A percentile compares a stretch with the other conserved stretches of the same genome.
phyloP scores from a whole-genome alignment of 2,797 vertebrate genomes.

The Arctocebus calabarensis region DNA sequence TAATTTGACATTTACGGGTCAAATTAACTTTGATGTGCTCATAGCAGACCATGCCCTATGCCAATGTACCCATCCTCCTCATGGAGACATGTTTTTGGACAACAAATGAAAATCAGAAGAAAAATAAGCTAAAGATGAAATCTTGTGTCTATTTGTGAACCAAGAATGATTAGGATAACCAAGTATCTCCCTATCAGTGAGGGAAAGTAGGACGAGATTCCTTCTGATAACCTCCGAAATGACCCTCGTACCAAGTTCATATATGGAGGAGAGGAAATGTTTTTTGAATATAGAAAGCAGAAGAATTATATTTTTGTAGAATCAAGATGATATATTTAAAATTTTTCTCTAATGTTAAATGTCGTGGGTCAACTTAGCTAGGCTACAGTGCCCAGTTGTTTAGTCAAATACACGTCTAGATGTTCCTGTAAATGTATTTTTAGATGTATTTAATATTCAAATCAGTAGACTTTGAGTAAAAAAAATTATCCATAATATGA shows the following conservation, averaged over 20 bases:
- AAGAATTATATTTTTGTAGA: not conserved
- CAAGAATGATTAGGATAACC: not conserved
- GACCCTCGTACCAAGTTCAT: not conserved
- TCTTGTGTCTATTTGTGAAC: accelerated
- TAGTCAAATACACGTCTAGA: not conserved
- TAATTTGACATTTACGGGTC: not conserved
- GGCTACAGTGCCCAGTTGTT: not conserved
- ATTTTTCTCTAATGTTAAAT: not conserved
- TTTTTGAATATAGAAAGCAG: not conserved
- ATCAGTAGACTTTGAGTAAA: not conserved
- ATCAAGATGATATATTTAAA: not conserved
- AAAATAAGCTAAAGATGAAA: not conserved
- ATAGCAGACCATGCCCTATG: not conserved
- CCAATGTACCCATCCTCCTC: not conserved
- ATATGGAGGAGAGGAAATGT: not conserved
- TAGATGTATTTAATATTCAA: not conserved
- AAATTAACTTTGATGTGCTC: not conserved
- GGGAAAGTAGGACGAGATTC: not conserved
- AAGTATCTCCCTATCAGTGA: not conserved
- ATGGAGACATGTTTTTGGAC: not conserved
- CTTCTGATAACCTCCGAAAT: not conserved
- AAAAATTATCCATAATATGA: not conserved
- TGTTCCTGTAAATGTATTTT: not conserved
- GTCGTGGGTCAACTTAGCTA: not conserved
- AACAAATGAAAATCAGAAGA: not conserved